Evolutionary conservation across 37 sponge, comb jelly and placozoan genomes (phyloP).

Genomic region (Eunapius fragilis): DNA sequence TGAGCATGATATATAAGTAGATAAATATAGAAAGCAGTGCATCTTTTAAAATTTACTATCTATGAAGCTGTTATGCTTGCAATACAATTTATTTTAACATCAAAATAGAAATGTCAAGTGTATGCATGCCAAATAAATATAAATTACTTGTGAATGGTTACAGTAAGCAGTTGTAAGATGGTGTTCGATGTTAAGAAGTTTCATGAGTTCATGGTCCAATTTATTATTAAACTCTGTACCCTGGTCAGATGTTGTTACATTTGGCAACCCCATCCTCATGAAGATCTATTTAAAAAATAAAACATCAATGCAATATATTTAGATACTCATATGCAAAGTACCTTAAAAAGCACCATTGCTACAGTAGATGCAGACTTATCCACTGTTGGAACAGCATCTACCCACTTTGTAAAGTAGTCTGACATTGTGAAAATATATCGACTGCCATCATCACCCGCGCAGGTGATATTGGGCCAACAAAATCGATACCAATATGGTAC

Average conservation of each 20-base stretch:
- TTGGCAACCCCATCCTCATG: conserved; percentile 70
- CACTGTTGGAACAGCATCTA: conserved; percentile 45
- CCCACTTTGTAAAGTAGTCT: conserved; percentile 81
- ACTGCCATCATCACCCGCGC: conserved; percentile 19
- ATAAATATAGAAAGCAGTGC: no score
- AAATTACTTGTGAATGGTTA: conserved; percentile 63
- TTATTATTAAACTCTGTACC: conserved; percentile 63
- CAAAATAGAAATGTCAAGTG: no score
- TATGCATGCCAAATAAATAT: no score
- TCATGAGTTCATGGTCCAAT: conserved; percentile 24
- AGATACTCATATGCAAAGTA: background rate
- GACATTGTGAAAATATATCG: conserved; percentile 59
- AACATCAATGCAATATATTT: no score
- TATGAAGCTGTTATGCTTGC: no score
- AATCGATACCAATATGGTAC: conserved; percentile 72
- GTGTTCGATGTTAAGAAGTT: conserved; percentile 37
- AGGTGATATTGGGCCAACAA: conserved; percentile 56
- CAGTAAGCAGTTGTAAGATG: conserved; percentile 55
- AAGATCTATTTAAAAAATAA: conserved; percentile 35
- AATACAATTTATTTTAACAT: no score
- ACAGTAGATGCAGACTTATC: conserved; percentile 51
- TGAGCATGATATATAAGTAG: no score
- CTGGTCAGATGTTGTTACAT: conserved; percentile 44
- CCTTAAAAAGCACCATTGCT: conserved; percentile 64
- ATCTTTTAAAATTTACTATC: no score